Base-by-base conservation (phyloP, 2,113 vertebrate genomes). In the Cervus canadensis region DNA sequence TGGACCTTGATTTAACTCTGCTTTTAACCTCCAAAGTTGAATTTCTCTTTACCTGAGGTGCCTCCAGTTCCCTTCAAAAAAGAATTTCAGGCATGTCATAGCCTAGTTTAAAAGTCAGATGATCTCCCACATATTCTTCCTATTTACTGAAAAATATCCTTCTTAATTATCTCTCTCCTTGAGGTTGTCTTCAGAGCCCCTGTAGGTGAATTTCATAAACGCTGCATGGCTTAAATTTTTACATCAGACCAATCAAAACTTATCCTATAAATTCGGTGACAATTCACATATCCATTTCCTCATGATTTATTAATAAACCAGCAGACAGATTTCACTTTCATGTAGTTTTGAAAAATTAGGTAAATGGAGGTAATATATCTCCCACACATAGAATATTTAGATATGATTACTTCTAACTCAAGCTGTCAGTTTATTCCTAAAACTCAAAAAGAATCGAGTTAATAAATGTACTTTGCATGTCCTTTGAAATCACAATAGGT, bases 391-490 rank as follows among this genome's bases (percentile, higher is more conserved):
- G 85, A 91, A 91, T 96, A 71, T 98, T 98, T 92, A 98, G 95
- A 97, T 96, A 92, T 76, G 76, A 86, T 97, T 96, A 83, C 89
- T 93, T 98, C 93, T 98, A 98, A 98, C 40, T 92, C 82, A 88
- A 83, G 71, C 79, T 97, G 92, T 98, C 2, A 97, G 87, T 97
- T 98, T 98, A 92, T 98, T 67, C 43, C 97, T 98, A 96, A 98
- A 95, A 98, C 84, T 74, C 57, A 96, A 36, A 96, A 64, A 95
- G 88, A 86, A 98, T 96, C 76, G 48, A 98, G 92, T 96, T 98
- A 96, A 96, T 96, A 98, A 96, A 96, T 95, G 81, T 36, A 96
- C 92, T 98, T 98, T 98, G 92, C 19, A 89, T 98, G 98, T 71
- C 95, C 67, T 98, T 98, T 98, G 94, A 98, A 98, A 98, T 95